Percentiles rank a stretch among this genome's conserved stretches.
Conservation (phyloP, 1,140 invertebrate genomes). For the Kradibia gibbosae region DNA sequence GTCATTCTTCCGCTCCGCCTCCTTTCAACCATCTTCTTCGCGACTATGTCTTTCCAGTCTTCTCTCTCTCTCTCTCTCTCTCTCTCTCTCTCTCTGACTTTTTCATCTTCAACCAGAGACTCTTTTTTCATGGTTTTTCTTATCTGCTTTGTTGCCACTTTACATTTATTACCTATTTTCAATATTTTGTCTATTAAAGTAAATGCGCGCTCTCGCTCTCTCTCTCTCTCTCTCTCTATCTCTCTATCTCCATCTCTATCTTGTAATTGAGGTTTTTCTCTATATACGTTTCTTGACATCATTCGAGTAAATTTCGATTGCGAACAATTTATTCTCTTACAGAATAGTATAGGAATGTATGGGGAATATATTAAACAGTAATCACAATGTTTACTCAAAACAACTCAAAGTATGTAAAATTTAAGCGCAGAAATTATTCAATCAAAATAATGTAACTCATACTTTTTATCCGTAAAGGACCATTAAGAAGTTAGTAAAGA, state of each 20-base stretch:
- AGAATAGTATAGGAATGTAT: too few species aligned
- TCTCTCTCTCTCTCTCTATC: conserved; percentile 46
- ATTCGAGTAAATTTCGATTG: background rate
- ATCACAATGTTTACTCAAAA: too few species aligned
- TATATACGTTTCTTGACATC: conserved; percentile 26
- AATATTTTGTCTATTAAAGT: too few species aligned
- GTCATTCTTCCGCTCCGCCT: conserved; percentile 60
- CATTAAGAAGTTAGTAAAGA: too few species aligned
- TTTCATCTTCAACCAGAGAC: conserved; percentile 38
- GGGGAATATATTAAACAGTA: too few species aligned
- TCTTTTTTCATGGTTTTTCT: conserved; percentile 24
- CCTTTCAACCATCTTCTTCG: conserved; percentile 52
- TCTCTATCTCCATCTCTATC: conserved; percentile 48
- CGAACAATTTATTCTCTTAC: too few species aligned
- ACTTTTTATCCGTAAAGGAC: too few species aligned
- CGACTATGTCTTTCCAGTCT: conserved; percentile 35
- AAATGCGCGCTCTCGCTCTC: too few species aligned
- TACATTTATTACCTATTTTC: too few species aligned
- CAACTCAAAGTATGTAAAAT: too few species aligned
- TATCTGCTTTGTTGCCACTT: background rate
- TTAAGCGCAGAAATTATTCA: too few species aligned
- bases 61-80: conserved; percentile 40
- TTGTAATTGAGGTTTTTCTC: conserved; percentile 46
- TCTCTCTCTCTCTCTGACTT: conserved; percentile 47
- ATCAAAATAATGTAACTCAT: too few species aligned